phyloP scores from a whole-genome alignment of 2,797 vertebrate species.

The Vespertilio murinus region DNA sequence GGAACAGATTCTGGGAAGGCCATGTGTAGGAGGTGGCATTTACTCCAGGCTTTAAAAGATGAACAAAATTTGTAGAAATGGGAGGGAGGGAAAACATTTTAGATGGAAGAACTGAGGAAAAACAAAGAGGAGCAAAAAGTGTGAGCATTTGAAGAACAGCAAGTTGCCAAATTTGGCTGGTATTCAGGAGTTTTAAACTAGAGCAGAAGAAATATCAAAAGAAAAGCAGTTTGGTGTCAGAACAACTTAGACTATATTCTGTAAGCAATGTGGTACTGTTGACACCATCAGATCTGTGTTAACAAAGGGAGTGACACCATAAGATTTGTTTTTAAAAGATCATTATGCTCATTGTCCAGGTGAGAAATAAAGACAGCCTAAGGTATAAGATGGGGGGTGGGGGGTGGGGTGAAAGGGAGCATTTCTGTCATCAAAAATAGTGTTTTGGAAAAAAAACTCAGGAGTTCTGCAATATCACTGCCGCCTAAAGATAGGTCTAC shows the following conservation, averaged over 20 bases:
- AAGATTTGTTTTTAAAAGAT: constrained; percentile 8
- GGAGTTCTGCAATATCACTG: not conserved
- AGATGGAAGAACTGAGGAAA: not conserved
- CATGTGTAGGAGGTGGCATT: not conserved
- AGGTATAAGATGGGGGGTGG: not conserved
- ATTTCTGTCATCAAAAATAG: not conserved
- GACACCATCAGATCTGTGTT: not conserved
- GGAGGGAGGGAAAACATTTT: not conserved
- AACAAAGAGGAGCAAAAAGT: not conserved
- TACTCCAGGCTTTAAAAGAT: not conserved
- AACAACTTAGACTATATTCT: not conserved
- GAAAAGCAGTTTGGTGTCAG: not conserved
- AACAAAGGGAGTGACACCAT: not conserved
- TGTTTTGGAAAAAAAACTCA: not conserved
- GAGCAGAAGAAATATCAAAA: not conserved
- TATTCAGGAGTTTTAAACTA: not conserved
- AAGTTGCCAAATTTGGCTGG: not conserved
- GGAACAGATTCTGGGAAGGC: not conserved
- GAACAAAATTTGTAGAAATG: not conserved
- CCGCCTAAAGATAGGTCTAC: not conserved
- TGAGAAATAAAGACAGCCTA: not conserved
- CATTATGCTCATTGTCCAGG: not conserved
- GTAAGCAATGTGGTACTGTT: not conserved
- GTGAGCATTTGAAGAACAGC: not conserved
- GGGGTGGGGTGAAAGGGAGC: not conserved